Percentiles rank a stretch among this genome's conserved stretches.
Conservation (phyloP, 2,888 invertebrate genomes). For the Caenorhabditis sp. region DNA sequence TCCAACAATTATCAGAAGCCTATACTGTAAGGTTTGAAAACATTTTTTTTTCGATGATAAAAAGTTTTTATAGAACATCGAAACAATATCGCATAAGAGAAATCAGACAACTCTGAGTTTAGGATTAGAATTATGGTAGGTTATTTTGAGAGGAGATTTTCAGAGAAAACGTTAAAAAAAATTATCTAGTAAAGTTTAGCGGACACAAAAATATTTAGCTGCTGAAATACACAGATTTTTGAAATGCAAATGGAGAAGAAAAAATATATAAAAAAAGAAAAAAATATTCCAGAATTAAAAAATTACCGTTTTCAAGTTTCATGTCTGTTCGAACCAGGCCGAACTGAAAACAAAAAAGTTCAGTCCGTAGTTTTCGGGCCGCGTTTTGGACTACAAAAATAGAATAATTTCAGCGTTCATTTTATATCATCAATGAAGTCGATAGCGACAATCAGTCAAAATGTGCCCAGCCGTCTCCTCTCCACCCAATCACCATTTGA, state of each 20-base stretch:
- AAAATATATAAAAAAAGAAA: no score
- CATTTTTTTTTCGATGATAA: neutral
- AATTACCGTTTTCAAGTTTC: no score
- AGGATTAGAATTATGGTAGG: constrained; percentile 1
- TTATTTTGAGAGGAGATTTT: no score
- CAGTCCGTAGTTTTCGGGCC: neutral
- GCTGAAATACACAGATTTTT: no score
- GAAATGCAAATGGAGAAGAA: no score
- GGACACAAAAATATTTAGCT: no score
- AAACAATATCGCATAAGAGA: neutral
- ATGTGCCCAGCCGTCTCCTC: neutral
- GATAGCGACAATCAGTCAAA: neutral
- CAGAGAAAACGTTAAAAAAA: no score
- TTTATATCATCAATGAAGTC: constrained; percentile 2
- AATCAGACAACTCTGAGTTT: neutral
- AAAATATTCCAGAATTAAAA: no score
- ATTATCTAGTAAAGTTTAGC: no score
- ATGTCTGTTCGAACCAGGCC: no score
- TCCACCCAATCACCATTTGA: neutral
- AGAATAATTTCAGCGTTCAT: neutral
- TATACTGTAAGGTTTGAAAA: constrained; percentile 6
- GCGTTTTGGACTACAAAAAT: neutral
- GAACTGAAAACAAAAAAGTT: no score
- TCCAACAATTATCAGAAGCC: constrained; percentile 18
- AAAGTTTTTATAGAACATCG: neutral